A percentile compares a stretch with the other conserved stretches of the same genome.
These are phyloP conservation scores for Forficula auricularia DNA, from an alignment of 1,140 invertebrate species.

Conservation along the genomic window DNA sequence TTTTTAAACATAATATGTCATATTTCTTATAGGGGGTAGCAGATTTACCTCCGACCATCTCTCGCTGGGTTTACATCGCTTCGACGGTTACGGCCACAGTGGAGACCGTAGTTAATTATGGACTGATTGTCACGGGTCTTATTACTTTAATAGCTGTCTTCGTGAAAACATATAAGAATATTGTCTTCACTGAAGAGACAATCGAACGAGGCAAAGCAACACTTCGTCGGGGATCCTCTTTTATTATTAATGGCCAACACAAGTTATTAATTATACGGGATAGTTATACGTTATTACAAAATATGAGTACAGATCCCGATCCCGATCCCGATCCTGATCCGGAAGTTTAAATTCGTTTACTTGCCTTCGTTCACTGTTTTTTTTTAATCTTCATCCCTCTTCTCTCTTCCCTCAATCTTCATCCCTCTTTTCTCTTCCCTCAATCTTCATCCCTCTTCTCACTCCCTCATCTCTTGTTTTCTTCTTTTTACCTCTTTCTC, in stretches of 20 bases:
- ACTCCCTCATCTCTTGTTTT: too few relatives aligned
- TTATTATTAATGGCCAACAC: conserved; percentile 50
- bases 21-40: conserved; percentile 52
- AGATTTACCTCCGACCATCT: conserved; percentile 53
- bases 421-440: too few relatives aligned
- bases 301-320: conserved; percentile 19
- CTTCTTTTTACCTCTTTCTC: too few relatives aligned
- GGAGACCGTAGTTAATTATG: conserved; percentile 47
- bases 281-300: conserved; percentile 33
- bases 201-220: conserved; percentile 54
- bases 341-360: conserved; percentile 1
- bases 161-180: conserved; percentile 51
- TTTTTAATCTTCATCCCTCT: too few relatives aligned
- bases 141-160: conserved; percentile 42
- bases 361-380: too few relatives aligned
- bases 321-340: conserved; percentile 7
- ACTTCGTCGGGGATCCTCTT: conserved; percentile 45
- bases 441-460: too few relatives aligned
- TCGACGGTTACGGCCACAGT: conserved; percentile 52
- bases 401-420: too few relatives aligned
- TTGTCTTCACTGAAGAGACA: conserved; percentile 50
- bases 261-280: conserved; percentile 39
- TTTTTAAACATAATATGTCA: too few relatives aligned
- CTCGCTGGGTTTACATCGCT: conserved; percentile 55
- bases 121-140: conserved; percentile 47